These are phyloP conservation scores for Dinomys branickii DNA, from an alignment of 2,113 vertebrate genomes.

Conservation along the genomic window DNA sequence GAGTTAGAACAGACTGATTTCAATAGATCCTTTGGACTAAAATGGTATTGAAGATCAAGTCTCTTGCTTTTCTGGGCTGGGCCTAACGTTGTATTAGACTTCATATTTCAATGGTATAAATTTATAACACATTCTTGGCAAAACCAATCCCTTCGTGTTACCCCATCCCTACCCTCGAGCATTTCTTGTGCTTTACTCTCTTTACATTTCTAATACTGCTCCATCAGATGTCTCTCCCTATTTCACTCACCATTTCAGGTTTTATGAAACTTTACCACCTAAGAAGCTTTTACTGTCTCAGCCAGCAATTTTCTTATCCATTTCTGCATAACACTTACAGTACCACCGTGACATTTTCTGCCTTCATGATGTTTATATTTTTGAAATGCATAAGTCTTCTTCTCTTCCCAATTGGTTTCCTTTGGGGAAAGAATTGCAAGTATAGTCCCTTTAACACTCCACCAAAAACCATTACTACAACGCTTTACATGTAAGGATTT, in stretches of 20 bases:
- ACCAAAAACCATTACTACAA: neutral
- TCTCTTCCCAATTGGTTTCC: neutral
- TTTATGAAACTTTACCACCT: neutral
- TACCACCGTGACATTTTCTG: neutral
- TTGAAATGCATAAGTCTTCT: neutral
- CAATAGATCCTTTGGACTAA: constrained; percentile 22
- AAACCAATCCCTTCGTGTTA: neutral
- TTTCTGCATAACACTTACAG: neutral
- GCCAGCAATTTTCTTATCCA: neutral
- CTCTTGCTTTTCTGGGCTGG: constrained; percentile 19
- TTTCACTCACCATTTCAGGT: neutral
- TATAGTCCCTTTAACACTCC: neutral
- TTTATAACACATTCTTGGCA: neutral
- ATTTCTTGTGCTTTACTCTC: neutral
- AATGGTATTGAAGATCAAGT: constrained; percentile 16
- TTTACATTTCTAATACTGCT: constrained; percentile 19
- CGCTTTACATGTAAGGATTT: neutral
- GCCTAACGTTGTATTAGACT: neutral
- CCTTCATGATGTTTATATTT: neutral
- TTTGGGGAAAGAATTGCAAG: neutral
- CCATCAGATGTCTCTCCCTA: neutral
- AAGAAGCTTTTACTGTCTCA: constrained; percentile 30
- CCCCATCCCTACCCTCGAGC: neutral
- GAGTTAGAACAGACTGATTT: constrained; percentile 31
- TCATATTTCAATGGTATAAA: neutral